Conservation (phyloP, 37 sponge, comb jelly and placozoan species). For the Mnemiopsis leidyi region DNA sequence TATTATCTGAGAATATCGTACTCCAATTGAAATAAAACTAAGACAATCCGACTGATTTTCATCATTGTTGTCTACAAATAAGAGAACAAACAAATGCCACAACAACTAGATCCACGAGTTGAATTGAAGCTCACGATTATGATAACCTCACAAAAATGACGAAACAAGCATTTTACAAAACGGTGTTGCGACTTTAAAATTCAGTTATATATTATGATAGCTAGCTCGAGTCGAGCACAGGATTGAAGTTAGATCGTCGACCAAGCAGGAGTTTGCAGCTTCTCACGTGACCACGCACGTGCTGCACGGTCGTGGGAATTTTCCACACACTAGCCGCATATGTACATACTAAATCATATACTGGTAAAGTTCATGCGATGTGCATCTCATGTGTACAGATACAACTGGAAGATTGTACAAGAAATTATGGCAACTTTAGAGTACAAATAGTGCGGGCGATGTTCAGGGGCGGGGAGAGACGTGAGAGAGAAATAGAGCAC, state of each 20-base stretch:
- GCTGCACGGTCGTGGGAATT: not conserved
- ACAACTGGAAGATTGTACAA: not conserved
- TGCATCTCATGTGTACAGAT: not conserved
- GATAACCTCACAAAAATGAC: not conserved
- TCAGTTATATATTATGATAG: not conserved
- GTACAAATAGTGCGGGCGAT: no score
- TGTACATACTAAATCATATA: not conserved
- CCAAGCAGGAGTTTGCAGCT: not conserved
- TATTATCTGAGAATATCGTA: no score
- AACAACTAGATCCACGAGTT: no score
- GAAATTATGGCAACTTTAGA: not conserved
- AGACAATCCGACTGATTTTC: no score
- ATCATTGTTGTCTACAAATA: no score
- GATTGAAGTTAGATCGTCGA: not conserved
- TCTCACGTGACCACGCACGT: not conserved
- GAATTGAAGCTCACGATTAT: not conserved
- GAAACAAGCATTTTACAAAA: not conserved
- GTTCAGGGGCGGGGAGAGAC: no score
- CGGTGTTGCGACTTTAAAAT: not conserved
- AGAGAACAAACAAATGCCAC: no score
- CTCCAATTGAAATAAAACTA: no score
- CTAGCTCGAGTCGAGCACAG: not conserved
- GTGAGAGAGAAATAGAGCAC: no score
- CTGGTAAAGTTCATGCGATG: not conserved
- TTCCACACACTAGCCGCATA: not conserved